These are phyloP conservation scores for Marmota flaviventris DNA, from an alignment of 2,113 vertebrate species.

Conservation along the genomic window DNA sequence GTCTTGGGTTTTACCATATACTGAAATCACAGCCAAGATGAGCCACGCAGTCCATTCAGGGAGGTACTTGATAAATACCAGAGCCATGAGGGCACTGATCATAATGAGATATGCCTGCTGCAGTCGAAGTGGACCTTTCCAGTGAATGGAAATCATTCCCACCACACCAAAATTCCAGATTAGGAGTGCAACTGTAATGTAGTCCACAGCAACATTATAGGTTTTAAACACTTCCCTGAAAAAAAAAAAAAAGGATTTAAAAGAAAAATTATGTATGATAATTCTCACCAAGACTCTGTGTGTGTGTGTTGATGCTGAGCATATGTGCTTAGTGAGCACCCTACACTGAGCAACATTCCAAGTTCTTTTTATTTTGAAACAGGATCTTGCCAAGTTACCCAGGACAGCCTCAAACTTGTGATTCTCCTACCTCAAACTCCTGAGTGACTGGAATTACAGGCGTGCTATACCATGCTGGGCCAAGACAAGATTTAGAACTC, in stretches of 20 bases:
- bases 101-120: slow-evolving; percentile 99
- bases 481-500: slow-evolving; percentile 32
- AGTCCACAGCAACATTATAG: slow-evolving; percentile 99
- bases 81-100: slow-evolving; percentile 99
- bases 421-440: neutral
- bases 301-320: neutral
- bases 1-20: slow-evolving; percentile 93
- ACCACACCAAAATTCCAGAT: slow-evolving; percentile 99
- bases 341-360: neutral
- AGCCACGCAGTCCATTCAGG: slow-evolving; percentile 99
- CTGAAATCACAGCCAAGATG: slow-evolving; percentile 97
- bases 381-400: neutral
- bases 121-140: slow-evolving; percentile 97
- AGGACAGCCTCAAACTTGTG: neutral
- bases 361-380: neutral
- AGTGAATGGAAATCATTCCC: slow-evolving; percentile 99
- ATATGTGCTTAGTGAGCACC: neutral
- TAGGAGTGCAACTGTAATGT: slow-evolving; percentile 94
- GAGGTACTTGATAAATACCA: slow-evolving; percentile 99
- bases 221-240: slow-evolving; percentile 98
- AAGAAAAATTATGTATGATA: neutral
- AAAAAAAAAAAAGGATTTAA: slow-evolving; percentile 52
- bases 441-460: neutral
- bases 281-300: slow-evolving; percentile 57
- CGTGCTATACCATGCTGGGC: neutral